Conservation (phyloP, 2,888 invertebrate genomes). For the Vesta saturnalis region DNA sequence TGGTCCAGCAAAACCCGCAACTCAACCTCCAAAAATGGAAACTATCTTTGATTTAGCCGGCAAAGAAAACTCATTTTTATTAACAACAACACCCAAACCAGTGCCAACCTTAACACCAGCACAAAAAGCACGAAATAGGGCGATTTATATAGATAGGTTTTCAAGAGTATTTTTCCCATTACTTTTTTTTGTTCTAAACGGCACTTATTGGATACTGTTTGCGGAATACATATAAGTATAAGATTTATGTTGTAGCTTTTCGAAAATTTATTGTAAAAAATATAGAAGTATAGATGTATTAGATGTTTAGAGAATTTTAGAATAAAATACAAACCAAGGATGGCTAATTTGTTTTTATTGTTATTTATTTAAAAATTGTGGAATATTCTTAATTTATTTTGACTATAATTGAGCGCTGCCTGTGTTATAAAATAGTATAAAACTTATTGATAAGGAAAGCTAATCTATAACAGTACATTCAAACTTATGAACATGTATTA, state of each 20-base stretch:
- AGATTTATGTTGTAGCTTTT: not conserved
- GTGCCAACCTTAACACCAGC: constrained; percentile 65
- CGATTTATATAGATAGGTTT: constrained; percentile 76
- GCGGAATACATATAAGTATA: constrained; percentile 73
- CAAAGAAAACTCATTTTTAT: constrained; percentile 61
- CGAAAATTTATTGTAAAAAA: constrained; percentile 1
- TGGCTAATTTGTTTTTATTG: too few relatives aligned
- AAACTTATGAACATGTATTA: too few relatives aligned
- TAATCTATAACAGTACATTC: too few relatives aligned
- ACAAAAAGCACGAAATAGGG: constrained; percentile 70
- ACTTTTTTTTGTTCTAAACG: constrained; percentile 73
- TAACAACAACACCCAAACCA: constrained; percentile 54
- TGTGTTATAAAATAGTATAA: too few relatives aligned
- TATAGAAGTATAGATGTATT: not conserved
- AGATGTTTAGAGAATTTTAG: not conserved
- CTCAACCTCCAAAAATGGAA: constrained; percentile 65
- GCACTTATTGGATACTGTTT: constrained; percentile 78
- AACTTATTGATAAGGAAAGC: too few relatives aligned
- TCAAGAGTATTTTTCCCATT: constrained; percentile 77
- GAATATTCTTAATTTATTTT: too few relatives aligned
- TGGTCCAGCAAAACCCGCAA: constrained; percentile 65
- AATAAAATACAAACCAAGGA: constrained; percentile 12
- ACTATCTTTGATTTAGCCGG: constrained; percentile 66
- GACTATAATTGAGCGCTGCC: too few relatives aligned
- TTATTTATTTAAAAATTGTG: too few relatives aligned